These are phyloP conservation scores for Fragum fragum DNA, from an alignment of 2,888 invertebrate species.

Conservation along the genomic window DNA sequence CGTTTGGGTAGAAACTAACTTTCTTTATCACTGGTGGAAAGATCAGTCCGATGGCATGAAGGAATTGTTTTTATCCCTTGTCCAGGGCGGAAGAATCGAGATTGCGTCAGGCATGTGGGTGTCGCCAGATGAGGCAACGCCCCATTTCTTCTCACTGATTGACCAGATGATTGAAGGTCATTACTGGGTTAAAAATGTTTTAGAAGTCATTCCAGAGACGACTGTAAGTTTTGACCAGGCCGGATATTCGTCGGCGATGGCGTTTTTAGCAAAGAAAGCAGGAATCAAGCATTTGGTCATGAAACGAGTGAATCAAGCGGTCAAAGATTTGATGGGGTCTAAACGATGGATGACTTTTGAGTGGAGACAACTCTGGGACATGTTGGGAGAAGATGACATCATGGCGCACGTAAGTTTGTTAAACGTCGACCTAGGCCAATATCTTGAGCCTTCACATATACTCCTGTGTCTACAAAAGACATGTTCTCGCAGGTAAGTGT, in stretches of 20 bases:
- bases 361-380: slow-evolving; percentile 93
- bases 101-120: slow-evolving; percentile 84
- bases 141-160: slow-evolving; percentile 79
- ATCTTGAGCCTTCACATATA: too few species aligned
- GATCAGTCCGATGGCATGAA: slow-evolving; percentile 58
- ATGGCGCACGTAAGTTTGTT: slow-evolving; percentile 84
- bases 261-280: slow-evolving; percentile 79
- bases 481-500: too few species aligned
- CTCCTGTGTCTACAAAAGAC: too few species aligned
- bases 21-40: slow-evolving; percentile 81
- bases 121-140: slow-evolving; percentile 83
- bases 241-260: slow-evolving; percentile 81
- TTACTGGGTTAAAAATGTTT: slow-evolving; percentile 78
- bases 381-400: slow-evolving; percentile 88
- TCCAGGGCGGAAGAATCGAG: slow-evolving; percentile 78
- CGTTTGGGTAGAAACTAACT: slow-evolving; percentile 83
- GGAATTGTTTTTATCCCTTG: slow-evolving; percentile 65
- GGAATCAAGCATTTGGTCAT: slow-evolving; percentile 80
- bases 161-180: slow-evolving; percentile 84
- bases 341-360: slow-evolving; percentile 94
- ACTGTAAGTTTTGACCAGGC: slow-evolving; percentile 83
- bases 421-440: too few species aligned
- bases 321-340: slow-evolving; percentile 94
- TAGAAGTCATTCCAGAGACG: slow-evolving; percentile 87
- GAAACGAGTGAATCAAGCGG: slow-evolving; percentile 89